Base-by-base conservation (phyloP, 2,797 vertebrate genomes). In the Pampus argenteus region DNA sequence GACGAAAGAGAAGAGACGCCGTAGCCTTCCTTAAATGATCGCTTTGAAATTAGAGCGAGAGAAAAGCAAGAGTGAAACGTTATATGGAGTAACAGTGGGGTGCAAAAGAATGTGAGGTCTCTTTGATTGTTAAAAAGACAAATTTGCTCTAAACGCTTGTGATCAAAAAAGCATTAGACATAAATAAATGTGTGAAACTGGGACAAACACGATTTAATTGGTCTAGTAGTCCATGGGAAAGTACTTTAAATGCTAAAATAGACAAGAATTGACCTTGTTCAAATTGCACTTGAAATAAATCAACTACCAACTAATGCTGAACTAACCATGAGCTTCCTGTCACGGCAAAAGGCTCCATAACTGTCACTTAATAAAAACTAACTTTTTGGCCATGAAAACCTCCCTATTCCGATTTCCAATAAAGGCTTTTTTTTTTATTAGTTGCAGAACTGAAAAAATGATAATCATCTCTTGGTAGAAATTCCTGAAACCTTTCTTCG, bases 21-120 rank as follows among this genome's bases (percentile, higher is more conserved):
- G 48, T 58, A 61, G 56, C 40, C 54, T 1, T 40, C 66, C 38
- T 77, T 6, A 42, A 78, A 81, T 36, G 10, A 8, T 48, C 11
- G 23, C 85, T 87, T 86, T 88, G 80, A 87, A 86, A 87, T 79
- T 15, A 78, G 79, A 87, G 8, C 1, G 13, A n/a, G 48, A 63
- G 50, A 36, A 65, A 20, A 52, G 62, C 0, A 4, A 59, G 69
- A 74, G 78, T 45, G 83, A 74, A 6, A 55, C 49, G 58, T 57
- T 50, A 49, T 7, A 38, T 17, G 34, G 34, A 54, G 78, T 2
- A 66, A 51, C 44, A 31, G 51, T 6, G 48, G 38, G 72, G 79
- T 31, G 62, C 18, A 62, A 54, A 70, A 28, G 74, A 76, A 78
- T 66, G 81, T 9, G 56, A 67, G 42, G 70, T 36, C 13, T 22